These are phyloP conservation scores for Thunnus thynnus DNA, from an alignment of 2,113 vertebrate species.

Conservation along the genomic window DNA sequence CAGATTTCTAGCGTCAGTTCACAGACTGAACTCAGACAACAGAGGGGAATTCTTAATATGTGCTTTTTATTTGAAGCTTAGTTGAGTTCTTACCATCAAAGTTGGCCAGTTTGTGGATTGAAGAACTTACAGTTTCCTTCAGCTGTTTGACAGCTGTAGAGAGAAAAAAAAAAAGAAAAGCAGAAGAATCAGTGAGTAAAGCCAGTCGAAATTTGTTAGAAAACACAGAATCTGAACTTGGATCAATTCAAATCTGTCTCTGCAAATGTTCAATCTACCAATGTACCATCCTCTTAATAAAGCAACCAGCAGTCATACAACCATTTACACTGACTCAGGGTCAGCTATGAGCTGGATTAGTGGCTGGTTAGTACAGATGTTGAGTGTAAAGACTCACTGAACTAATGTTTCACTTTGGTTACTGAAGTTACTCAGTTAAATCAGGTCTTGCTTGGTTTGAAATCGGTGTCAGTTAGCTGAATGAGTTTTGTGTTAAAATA, in stretches of 20 bases:
- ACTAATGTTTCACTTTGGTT: too few relatives aligned
- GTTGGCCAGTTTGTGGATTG: conserved; percentile 84
- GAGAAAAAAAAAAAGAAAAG: conserved; percentile 18
- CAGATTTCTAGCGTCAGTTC: not conserved
- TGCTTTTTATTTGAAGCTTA: not conserved
- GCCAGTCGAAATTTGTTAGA: not conserved
- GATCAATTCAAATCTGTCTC: not conserved
- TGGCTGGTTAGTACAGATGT: not conserved
- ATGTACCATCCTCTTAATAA: not conserved
- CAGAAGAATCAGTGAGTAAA: not conserved
- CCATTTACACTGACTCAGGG: too few relatives aligned
- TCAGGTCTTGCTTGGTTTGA: too few relatives aligned
- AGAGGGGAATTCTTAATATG: not conserved
- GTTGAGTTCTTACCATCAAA: conserved; percentile 82
- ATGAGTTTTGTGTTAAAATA: too few relatives aligned
- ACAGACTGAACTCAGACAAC: not conserved
- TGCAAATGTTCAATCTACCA: not conserved
- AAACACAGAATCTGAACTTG: not conserved
- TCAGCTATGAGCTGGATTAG: too few relatives aligned
- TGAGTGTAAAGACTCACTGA: too few relatives aligned
- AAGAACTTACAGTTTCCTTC: conserved; percentile 84
- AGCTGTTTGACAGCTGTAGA: conserved; percentile 84
- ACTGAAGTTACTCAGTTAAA: too few relatives aligned
- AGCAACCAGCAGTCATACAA: not conserved
- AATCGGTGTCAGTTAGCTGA: too few relatives aligned